Evolutionary conservation across 2,888 invertebrate species (phyloP), one percentile per base, ranked within the genome.

Genomic region (Athrips mouffetella): DNA sequence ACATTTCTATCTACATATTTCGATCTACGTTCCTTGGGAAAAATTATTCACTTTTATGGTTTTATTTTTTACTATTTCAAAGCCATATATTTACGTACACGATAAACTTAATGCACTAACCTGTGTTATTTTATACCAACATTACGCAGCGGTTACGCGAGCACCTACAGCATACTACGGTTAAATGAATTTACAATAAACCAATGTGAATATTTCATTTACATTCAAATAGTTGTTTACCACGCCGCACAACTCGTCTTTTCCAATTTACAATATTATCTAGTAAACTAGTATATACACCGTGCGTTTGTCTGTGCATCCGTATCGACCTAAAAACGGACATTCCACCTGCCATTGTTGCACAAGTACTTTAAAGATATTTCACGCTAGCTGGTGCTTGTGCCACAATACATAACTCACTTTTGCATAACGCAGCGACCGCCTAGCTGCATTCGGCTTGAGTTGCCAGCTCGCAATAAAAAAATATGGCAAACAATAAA

Each of bases 301-400:
- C 52, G 55, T 56, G 52, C 49, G 52, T 53, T 50, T 48, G 59
- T 52, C 50, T 50, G 58, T 48, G 56, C 60, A 55, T 58, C 58
- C 58, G 57, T 56, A 55, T 51, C 55, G 60, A 57, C 57, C 60
- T 58, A 58, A 55, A 58, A 60, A 53, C 53, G 51, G 54, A 40
- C 54, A 57, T 58, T 59, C 54, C 61, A 62, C 59, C 60, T 59
- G 59, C 53, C 45, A 56, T 58, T 56, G 58, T 62, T 59, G 58
- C 56, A 51, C 54, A 57, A 51, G 45, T 49, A 52, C 57, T 52
- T 50, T 49, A 55, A 56, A 51, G 49, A 51, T 51, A 50, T 53
- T 56, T 57, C 56, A 57, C 54, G 58, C 53, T 55, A 45, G 52
- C 50, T 47, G 42, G 46, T 45, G 45, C 53, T 55, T 53, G 54